Conservation (phyloP, 2,797 vertebrate genomes). For the Sternotherus odoratus region DNA sequence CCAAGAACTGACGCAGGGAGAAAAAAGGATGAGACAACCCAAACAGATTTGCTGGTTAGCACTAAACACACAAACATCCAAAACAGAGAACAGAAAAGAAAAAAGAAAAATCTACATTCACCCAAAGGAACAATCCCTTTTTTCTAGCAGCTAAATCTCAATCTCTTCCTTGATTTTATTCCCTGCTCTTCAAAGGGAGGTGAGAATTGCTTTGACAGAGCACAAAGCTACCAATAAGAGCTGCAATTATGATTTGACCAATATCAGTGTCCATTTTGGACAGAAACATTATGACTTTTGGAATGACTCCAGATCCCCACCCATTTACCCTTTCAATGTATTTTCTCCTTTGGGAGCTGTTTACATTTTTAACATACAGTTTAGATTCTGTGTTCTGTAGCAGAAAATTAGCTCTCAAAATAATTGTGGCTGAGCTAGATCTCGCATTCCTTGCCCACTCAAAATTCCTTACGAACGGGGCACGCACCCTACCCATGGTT, state of each 20-base stretch:
- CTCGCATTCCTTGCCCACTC: not conserved
- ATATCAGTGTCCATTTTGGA: not conserved
- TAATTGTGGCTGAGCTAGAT: accelerated
- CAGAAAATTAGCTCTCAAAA: accelerated
- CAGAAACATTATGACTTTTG: accelerated
- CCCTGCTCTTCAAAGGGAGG: accelerated
- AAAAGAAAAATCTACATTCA: accelerated
- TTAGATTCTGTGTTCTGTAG: too few relatives aligned
- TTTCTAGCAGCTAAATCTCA: not conserved
- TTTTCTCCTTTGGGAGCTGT: accelerated
- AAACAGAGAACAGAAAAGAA: accelerated
- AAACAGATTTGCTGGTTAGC: accelerated
- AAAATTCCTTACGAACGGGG: not conserved
- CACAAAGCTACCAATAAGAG: accelerated
- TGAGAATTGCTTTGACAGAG: too few relatives aligned
- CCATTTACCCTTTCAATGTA: accelerated
- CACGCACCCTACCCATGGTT: not conserved
- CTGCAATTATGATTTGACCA: accelerated
- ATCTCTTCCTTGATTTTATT: not conserved
- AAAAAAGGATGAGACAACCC: accelerated
- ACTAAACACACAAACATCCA: accelerated
- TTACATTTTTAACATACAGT: too few relatives aligned
- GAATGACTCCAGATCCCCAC: accelerated
- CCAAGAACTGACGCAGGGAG: not conserved
- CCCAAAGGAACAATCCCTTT: not conserved